Evolutionary conservation across 2,797 vertebrate species (phyloP).

Genomic region (Rhyacichthys aspro): DNA sequence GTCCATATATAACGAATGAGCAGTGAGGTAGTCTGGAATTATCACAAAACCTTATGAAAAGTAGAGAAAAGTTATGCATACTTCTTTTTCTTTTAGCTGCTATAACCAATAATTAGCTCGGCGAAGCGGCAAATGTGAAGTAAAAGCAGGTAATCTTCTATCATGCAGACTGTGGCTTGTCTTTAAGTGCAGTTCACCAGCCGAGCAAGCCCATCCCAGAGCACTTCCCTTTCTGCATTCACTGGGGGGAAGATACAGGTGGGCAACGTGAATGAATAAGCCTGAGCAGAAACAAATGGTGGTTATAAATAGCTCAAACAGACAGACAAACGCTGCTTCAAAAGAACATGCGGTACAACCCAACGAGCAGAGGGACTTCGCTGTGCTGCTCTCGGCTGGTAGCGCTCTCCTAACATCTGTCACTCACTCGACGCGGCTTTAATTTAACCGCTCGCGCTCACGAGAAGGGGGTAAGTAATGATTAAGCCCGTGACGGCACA

Average conservation of each 20-base stretch:
- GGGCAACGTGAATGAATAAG: conserved; percentile 8
- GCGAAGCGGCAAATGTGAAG: not conserved
- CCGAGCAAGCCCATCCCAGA: not conserved
- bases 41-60: conserved; percentile 5
- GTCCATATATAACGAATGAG: conserved; percentile 17
- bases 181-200: not conserved
- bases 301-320: conserved; percentile 29
- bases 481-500: conserved; percentile 14
- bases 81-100: not conserved
- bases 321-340: conserved; percentile 17
- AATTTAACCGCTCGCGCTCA: conserved; percentile 10
- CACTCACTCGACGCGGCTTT: conserved; percentile 21
- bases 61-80: not conserved
- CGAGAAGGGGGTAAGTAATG: conserved; percentile 13
- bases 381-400: conserved; percentile 5
- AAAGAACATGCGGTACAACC: conserved; percentile 8
- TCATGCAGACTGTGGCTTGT: not conserved
- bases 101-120: not conserved
- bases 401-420: conserved; percentile 27
- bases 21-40: not conserved
- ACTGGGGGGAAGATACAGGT: conserved; percentile 15
- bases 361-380: conserved; percentile 11
- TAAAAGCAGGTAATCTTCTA: conserved; percentile 7
- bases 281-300: conserved; percentile 7
- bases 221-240: not conserved